Evolutionary conservation across 2,888 invertebrate genomes (phyloP).

Genomic region (Hirtodrosophila trivittata): DNA sequence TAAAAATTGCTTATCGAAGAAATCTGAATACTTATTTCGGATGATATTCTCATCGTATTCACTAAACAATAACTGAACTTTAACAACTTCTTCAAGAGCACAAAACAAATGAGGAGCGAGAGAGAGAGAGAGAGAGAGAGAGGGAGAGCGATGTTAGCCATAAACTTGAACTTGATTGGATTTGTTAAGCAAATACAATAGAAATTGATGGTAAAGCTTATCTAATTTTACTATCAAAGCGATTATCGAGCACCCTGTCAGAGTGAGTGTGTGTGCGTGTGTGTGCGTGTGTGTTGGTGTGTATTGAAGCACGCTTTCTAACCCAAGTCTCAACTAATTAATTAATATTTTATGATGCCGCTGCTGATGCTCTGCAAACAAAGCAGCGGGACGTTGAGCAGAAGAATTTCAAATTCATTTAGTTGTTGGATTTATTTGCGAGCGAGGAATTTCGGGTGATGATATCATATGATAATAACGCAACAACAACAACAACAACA

Average conservation of each 20-base stretch:
- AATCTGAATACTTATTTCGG: conserved; percentile 53
- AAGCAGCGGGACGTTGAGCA: conserved; percentile 67
- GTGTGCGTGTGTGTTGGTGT: conserved; percentile 17
- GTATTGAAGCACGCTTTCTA: conserved; percentile 66
- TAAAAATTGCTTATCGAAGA: conserved; percentile 55
- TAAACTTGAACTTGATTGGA: conserved; percentile 74
- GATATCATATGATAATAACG: conserved; percentile 82
- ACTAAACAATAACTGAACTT: conserved; percentile 70
- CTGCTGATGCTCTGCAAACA: conserved; percentile 71
- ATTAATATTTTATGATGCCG: conserved; percentile 76
- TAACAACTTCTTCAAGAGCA: conserved; percentile 71
- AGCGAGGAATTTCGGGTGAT: conserved; percentile 82
- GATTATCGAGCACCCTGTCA: conserved; percentile 56
- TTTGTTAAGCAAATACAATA: conserved; percentile 69
- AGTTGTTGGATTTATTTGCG: conserved; percentile 80
- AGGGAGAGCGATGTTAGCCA: conserved; percentile 37
- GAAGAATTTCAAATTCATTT: conserved; percentile 75
- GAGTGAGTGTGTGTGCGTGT: conserved; percentile 9
- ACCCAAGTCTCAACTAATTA: conserved; percentile 64
- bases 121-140: conserved; percentile 1
- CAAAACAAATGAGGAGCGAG: background rate
- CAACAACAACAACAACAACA: conserved; percentile 54
- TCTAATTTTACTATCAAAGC: conserved; percentile 67
- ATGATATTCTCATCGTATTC: conserved; percentile 66
- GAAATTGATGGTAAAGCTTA: conserved; percentile 70